Evolutionary conservation across 2,888 invertebrate species (phyloP).

Genomic region (Hanleya hanleyi): DNA sequence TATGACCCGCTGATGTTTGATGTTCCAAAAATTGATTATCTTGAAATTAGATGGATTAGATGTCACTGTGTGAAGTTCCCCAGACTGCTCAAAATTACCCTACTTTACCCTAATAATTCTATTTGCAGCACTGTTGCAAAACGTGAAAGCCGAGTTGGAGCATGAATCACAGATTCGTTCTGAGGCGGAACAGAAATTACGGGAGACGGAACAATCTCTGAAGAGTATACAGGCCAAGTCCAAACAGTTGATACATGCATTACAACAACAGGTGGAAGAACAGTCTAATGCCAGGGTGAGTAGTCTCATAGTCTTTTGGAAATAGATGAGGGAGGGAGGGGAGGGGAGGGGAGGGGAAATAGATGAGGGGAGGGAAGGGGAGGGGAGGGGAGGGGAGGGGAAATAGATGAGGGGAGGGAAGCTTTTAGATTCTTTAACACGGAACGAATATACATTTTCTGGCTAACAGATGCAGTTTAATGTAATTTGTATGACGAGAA

Average conservation of each 20-base stretch:
- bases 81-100: too few relatives aligned
- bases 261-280: constrained; percentile 72
- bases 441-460: too few relatives aligned
- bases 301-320: background rate
- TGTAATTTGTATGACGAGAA: too few relatives aligned
- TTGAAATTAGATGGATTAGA: too few relatives aligned
- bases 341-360: background rate
- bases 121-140: constrained; percentile 54
- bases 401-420: background rate
- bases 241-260: constrained; percentile 65
- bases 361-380: background rate
- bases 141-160: constrained; percentile 72
- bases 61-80: too few relatives aligned
- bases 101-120: too few relatives aligned
- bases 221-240: constrained; percentile 65
- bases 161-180: constrained; percentile 57
- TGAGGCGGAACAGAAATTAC: constrained; percentile 58
- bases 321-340: background rate
- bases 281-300: constrained; percentile 69
- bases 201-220: constrained; percentile 65
- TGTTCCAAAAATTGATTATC: too few relatives aligned
- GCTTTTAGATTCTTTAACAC: too few relatives aligned
- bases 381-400: background rate
- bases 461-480: too few relatives aligned
- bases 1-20: too few relatives aligned